Conservation (phyloP, 2,888 invertebrate species). For the Hipparchia sbordonii region DNA sequence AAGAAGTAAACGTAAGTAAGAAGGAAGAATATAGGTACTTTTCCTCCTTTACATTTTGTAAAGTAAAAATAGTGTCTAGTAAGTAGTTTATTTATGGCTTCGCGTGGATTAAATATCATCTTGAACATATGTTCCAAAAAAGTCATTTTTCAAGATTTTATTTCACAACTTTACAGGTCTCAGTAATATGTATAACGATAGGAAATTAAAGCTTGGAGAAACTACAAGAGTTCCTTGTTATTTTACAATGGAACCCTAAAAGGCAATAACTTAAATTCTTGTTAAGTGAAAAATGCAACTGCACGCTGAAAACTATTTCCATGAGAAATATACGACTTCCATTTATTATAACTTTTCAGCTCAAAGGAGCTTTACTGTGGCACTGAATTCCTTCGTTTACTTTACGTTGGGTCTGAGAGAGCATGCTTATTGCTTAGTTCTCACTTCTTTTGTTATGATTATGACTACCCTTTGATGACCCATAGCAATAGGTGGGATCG, state of each 20-base stretch:
- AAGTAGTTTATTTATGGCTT: no score
- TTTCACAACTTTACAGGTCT: no score
- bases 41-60: no score
- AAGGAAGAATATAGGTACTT: no score
- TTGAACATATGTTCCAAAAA: no score
- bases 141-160: no score
- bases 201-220: no score
- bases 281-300: background rate
- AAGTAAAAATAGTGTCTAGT: no score
- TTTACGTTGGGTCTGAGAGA: background rate
- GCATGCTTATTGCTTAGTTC: background rate
- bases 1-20: no score
- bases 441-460: background rate
- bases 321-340: background rate
- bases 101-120: no score
- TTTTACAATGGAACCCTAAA: background rate
- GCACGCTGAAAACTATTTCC: background rate
- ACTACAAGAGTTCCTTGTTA: no score
- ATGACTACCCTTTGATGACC: background rate
- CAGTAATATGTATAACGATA: no score
- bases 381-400: background rate
- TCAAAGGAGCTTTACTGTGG: background rate
- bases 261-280: background rate
- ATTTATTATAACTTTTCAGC: constrained; percentile 2
- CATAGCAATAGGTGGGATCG: background rate